Base-by-base conservation (phyloP, 1,140 invertebrate genomes). In the Solenopsis invicta region DNA sequence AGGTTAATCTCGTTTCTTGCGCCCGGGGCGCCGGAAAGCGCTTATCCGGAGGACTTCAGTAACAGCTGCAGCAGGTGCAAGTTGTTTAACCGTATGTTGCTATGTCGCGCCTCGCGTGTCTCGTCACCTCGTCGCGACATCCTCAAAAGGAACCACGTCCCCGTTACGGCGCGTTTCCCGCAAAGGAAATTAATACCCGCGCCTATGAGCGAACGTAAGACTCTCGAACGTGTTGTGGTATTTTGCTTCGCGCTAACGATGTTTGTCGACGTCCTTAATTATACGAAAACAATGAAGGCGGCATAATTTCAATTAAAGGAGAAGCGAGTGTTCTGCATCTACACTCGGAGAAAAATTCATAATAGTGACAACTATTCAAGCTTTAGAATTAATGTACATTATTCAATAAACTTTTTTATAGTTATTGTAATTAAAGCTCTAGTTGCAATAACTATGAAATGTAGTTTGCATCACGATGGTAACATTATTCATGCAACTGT, bases 1-100 rank as follows among this genome's bases (percentile, higher is more conserved):
- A 48, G 69, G 80, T 84, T 84, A 84, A 84, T 84, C 69, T 56
- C 69, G 56, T 37, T 84, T 84, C 69, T 84, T 84, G 67, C 54
- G 41, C 48, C 77, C 54, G 18, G 13, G 13, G 18, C 67, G 54
- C n/a, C 80, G 66, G 67, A 45, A 74, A 24, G 18, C 67, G 67
- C 41, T 82, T 82, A 82, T 74, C 67, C 18, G 69, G 29, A 59
- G 69, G 69, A 54, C 41, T 37, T n/a, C 62, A 8, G 50, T 29
- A 72, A 48, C 52, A n/a, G 41, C 12, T 59, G 69, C 54, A 54
- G 41, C 41, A 84, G 56, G 41, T 84, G 80, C 29, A 62, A 24
- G 64, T 74, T 84, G 80, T 84, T 84, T 75, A 84, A 84, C 54
- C 69, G 69, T 61, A 84, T 71, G 48, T 80, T 37, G 62, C 56